Conservation (phyloP, 2,888 invertebrate species). For the Maniola hyperantus region DNA sequence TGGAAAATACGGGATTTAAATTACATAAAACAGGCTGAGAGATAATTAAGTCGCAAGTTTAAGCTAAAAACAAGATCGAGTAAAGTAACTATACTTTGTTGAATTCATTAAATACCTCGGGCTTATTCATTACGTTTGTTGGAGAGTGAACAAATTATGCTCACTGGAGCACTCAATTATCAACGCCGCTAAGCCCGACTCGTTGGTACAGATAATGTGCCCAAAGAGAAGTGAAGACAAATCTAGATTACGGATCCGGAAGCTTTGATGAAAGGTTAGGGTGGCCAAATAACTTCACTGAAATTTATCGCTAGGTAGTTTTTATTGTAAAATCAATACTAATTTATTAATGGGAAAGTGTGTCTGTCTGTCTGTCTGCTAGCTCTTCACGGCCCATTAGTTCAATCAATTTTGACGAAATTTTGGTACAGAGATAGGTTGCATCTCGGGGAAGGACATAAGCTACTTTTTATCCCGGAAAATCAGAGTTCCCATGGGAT, state of each 20-base stretch:
- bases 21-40: neutral
- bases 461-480: too few species aligned
- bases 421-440: too few species aligned
- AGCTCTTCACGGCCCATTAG: too few species aligned
- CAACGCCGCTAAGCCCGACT: constrained; percentile 30
- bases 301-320: neutral
- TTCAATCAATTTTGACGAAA: too few species aligned
- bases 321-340: too few species aligned
- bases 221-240: constrained; percentile 35
- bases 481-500: too few species aligned
- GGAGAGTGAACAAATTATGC: constrained; percentile 34
- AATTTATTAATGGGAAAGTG: too few species aligned
- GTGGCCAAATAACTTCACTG: constrained; percentile 7
- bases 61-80: constrained; percentile 9
- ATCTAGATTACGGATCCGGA: constrained; percentile 34
- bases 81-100: constrained; percentile 9
- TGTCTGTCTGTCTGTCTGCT: too few species aligned
- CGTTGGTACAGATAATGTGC: constrained; percentile 33
- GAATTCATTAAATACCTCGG: constrained; percentile 20
- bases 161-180: constrained; percentile 38
- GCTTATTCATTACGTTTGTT: constrained; percentile 32
- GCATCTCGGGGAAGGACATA: too few species aligned
- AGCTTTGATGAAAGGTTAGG: constrained; percentile 23
- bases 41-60: constrained; percentile 18
- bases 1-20: neutral